These are phyloP conservation scores for Dicyrtomina minuta DNA, from an alignment of 2,888 invertebrate species.

Conservation along the genomic window DNA sequence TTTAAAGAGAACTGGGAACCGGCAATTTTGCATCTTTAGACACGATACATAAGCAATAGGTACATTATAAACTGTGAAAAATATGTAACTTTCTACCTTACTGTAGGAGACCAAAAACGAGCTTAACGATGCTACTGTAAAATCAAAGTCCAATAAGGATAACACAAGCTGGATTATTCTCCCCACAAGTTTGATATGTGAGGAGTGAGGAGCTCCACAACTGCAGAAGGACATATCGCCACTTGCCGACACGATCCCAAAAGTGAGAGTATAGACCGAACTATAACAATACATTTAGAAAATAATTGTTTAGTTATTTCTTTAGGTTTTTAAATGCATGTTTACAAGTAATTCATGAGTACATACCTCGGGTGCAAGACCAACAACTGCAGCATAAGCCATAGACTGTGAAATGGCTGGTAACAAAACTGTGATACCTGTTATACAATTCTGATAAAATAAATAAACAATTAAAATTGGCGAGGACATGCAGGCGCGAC, in stretches of 20 bases:
- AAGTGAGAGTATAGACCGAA: conserved; percentile 36
- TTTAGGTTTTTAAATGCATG: too few species aligned
- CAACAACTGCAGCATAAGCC: conserved; percentile 35
- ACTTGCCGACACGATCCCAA: too few species aligned
- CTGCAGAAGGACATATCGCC: conserved; percentile 30
- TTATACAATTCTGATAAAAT: too few species aligned
- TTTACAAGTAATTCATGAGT: background rate
- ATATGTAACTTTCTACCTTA: too few species aligned
- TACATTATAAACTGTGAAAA: too few species aligned
- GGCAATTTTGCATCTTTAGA: too few species aligned
- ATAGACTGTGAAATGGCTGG: conserved; percentile 91
- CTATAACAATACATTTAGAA: conserved; percentile 3
- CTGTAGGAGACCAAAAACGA: too few species aligned
- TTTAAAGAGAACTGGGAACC: too few species aligned
- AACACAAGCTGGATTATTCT: conserved; percentile 30
- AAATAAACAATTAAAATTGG: too few species aligned
- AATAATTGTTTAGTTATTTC: too few species aligned
- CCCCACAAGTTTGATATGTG: conserved; percentile 36
- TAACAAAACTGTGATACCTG: conserved; percentile 85
- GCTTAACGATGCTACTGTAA: conserved; percentile 29
- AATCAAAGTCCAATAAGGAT: conserved; percentile 31
- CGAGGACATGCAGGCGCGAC: too few species aligned
- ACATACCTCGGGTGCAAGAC: conserved; percentile 33
- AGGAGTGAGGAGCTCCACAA: conserved; percentile 30
- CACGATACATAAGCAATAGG: too few species aligned